These are phyloP conservation scores for Callionymus lyra DNA, from an alignment of 2,113 vertebrate genomes.

Conservation along the genomic window DNA sequence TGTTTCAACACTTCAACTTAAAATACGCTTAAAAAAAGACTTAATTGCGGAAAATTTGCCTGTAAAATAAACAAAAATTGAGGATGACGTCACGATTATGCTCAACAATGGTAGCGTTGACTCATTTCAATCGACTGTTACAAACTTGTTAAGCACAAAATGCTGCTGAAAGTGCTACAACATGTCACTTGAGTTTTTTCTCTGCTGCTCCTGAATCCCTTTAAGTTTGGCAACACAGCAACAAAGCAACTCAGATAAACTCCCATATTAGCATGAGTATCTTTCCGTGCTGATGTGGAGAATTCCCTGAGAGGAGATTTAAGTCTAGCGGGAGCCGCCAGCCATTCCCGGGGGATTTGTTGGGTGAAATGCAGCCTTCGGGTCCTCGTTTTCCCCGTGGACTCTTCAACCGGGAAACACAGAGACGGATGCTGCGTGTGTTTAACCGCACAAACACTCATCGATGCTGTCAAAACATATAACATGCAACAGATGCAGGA, in stretches of 20 bases:
- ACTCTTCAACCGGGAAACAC: conserved; percentile 30
- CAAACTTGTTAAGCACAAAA: too few relatives aligned
- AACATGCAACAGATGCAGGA: too few relatives aligned
- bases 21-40: too few relatives aligned
- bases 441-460: conserved; percentile 12
- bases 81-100: too few relatives aligned
- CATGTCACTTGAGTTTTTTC: conserved; percentile 10
- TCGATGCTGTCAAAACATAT: too few relatives aligned
- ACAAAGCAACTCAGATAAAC: conserved; percentile 4
- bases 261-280: neutral
- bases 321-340: conserved; percentile 28
- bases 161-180: conserved; percentile 1
- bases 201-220: conserved; percentile 17
- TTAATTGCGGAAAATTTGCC: too few relatives aligned
- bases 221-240: too few relatives aligned
- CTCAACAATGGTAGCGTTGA: too few relatives aligned
- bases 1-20: too few relatives aligned
- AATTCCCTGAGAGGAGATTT: conserved; percentile 23
- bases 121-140: too few relatives aligned
- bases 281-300: conserved; percentile 4
- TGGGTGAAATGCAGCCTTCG: conserved; percentile 27
- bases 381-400: conserved; percentile 31
- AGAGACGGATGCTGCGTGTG: conserved; percentile 15
- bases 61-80: too few relatives aligned
- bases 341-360: conserved; percentile 40